A percentile compares a stretch with the other conserved stretches of the same genome.
These are phyloP conservation scores for Chironomus riparius DNA, from an alignment of 2,888 invertebrate genomes.

Conservation along the genomic window DNA sequence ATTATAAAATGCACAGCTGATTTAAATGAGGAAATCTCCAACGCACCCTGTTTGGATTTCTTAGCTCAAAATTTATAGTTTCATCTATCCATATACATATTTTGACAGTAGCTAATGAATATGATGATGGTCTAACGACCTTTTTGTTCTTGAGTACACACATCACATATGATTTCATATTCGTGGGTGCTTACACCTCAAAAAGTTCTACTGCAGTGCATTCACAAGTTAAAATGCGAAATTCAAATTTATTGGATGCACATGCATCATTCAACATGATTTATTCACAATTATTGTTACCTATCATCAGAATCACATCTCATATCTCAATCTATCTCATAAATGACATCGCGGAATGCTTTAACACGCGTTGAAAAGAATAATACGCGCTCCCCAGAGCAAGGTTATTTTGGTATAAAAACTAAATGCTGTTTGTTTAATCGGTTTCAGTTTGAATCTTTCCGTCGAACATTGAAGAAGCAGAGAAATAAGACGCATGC, in stretches of 20 bases:
- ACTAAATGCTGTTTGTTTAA: conserved; percentile 26
- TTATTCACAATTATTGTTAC: neutral
- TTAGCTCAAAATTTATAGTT: conserved; percentile 7
- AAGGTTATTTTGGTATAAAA: conserved; percentile 27
- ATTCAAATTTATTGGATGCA: neutral
- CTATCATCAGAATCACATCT: neutral
- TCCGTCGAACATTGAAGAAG: conserved; percentile 25
- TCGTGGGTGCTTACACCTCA: neutral
- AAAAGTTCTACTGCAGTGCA: neutral
- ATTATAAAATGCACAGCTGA: neutral
- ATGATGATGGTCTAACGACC: neutral
- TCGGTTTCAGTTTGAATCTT: conserved; percentile 22
- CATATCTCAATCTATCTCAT: neutral
- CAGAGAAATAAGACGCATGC: neutral
- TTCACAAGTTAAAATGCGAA: neutral
- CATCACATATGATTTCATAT: neutral
- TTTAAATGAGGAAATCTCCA: conserved; percentile 22
- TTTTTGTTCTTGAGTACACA: neutral
- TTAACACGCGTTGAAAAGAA: conserved; percentile 16
- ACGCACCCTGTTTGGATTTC: neutral
- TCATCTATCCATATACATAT: neutral
- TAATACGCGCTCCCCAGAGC: conserved; percentile 9
- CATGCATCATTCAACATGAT: neutral
- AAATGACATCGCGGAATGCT: neutral
- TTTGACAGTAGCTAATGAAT: neutral